Percentiles rank a stretch among this genome's conserved stretches.
These are phyloP conservation scores for Camponotus vicinus DNA, from an alignment of 1,140 invertebrate genomes.

Conservation along the genomic window DNA sequence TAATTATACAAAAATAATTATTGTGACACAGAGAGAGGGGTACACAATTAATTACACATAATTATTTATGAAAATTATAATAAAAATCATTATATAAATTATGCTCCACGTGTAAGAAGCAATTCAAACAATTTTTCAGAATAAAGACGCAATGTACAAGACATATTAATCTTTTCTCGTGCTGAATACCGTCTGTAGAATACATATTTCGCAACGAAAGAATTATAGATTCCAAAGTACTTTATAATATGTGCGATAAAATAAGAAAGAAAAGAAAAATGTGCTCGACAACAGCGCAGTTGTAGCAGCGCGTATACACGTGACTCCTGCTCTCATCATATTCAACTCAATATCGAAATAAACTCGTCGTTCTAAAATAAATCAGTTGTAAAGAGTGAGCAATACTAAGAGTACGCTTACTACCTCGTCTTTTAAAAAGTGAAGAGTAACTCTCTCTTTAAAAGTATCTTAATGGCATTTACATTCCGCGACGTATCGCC, in stretches of 20 bases:
- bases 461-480: neutral
- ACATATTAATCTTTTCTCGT: neutral
- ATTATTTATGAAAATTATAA: neutral
- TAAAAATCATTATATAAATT: neutral
- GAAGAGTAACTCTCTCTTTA: neutral
- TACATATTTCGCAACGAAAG: slow-evolving; percentile 21
- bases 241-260: slow-evolving; percentile 28
- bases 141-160: neutral
- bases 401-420: neutral
- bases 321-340: slow-evolving; percentile 8
- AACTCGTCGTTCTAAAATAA: slow-evolving; percentile 40
- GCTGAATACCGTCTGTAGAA: neutral
- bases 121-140: neutral
- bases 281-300: slow-evolving; percentile 10
- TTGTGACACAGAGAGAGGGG: neutral
- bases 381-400: neutral
- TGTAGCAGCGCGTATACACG: neutral
- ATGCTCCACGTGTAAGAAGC: neutral
- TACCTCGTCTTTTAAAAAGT: neutral
- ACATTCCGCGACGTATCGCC: neutral
- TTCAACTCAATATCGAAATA: slow-evolving; percentile 38
- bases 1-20: neutral
- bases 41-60: neutral
- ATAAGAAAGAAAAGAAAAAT: slow-evolving; percentile 12
- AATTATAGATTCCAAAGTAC: slow-evolving; percentile 23